A percentile compares a stretch with the other conserved stretches of the same genome.
These are phyloP conservation scores for Agraylea sexmaculata DNA, from an alignment of 1,140 invertebrate species.

Conservation along the genomic window DNA sequence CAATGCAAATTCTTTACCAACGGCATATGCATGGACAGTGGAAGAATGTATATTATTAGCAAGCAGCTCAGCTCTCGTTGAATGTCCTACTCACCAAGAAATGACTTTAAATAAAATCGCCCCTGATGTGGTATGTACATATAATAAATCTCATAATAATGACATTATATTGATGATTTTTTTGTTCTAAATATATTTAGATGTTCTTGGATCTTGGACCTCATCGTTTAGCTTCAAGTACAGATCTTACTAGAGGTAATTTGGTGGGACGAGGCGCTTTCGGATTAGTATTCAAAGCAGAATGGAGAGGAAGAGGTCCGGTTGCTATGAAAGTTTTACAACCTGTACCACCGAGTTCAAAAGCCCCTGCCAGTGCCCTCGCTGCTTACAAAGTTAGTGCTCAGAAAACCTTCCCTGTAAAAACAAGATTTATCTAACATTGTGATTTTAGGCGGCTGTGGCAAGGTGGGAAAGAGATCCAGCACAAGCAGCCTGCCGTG, in stretches of 20 bases:
- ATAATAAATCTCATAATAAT: slow-evolving; percentile 2
- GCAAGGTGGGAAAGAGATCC: slow-evolving; percentile 88
- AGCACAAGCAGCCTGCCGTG: slow-evolving; percentile 81
- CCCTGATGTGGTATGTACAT: slow-evolving; percentile 52
- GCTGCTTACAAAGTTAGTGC: slow-evolving; percentile 68
- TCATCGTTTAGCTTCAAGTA: slow-evolving; percentile 62
- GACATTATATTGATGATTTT: slow-evolving; percentile 2
- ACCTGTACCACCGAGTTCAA: slow-evolving; percentile 76
- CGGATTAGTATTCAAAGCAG: slow-evolving; percentile 88
- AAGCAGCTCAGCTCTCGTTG: slow-evolving; percentile 33
- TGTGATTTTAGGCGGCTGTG: slow-evolving; percentile 50
- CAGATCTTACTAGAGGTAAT: slow-evolving; percentile 65
- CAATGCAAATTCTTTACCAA: slow-evolving; percentile 22
- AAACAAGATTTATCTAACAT: slow-evolving; percentile 2
- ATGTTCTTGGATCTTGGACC: slow-evolving; percentile 82
- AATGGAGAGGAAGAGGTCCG: slow-evolving; percentile 53
- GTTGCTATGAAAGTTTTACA: slow-evolving; percentile 95
- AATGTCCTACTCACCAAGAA: slow-evolving; percentile 46
- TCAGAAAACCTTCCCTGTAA: slow-evolving; percentile 20
- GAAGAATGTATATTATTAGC: slow-evolving; percentile 91
- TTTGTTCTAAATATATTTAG: slow-evolving; percentile 27
- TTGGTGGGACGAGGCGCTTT: slow-evolving; percentile 92
- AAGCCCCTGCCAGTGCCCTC: slow-evolving; percentile 57
- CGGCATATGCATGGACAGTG: slow-evolving; percentile 68
- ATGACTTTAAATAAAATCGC: slow-evolving; percentile 52